Conservation (phyloP, 2,888 invertebrate species). For the Ceriagrion tenellum region DNA sequence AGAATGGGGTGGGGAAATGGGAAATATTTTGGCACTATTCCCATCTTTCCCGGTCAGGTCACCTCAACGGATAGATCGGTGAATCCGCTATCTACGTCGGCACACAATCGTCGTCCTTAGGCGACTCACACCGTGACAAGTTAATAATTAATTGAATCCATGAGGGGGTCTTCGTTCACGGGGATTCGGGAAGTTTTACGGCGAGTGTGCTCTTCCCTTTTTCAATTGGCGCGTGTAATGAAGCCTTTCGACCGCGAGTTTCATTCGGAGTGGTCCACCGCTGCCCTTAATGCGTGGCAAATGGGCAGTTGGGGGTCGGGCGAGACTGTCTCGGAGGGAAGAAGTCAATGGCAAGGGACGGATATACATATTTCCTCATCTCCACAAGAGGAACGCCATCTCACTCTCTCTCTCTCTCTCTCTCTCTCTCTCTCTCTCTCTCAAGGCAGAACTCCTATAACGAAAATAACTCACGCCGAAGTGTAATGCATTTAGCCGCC, state of each 20-base stretch:
- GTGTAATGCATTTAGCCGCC: not conserved
- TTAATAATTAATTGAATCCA: not conserved
- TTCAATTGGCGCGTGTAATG: not conserved
- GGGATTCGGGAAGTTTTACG: too few species aligned
- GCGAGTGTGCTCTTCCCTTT: not conserved
- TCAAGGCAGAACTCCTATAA: not conserved
- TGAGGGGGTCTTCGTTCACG: not conserved
- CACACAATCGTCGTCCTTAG: not conserved
- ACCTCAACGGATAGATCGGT: not conserved
- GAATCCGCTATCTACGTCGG: not conserved
- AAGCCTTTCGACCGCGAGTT: not conserved
- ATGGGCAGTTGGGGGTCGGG: too few species aligned
- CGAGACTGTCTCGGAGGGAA: too few species aligned
- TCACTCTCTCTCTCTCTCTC: too few species aligned
- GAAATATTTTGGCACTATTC: not conserved
- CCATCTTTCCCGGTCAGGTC: not conserved
- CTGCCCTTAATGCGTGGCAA: not conserved
- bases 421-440: too few species aligned
- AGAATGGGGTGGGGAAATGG: not conserved
- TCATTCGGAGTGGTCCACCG: not conserved
- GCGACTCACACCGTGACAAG: not conserved
- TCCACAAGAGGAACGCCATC: not conserved
- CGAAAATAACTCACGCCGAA: not conserved
- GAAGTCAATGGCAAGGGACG: too few species aligned
- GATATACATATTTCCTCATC: not conserved